Conservation (phyloP, 2,113 vertebrate species). For the Eira barbara region DNA sequence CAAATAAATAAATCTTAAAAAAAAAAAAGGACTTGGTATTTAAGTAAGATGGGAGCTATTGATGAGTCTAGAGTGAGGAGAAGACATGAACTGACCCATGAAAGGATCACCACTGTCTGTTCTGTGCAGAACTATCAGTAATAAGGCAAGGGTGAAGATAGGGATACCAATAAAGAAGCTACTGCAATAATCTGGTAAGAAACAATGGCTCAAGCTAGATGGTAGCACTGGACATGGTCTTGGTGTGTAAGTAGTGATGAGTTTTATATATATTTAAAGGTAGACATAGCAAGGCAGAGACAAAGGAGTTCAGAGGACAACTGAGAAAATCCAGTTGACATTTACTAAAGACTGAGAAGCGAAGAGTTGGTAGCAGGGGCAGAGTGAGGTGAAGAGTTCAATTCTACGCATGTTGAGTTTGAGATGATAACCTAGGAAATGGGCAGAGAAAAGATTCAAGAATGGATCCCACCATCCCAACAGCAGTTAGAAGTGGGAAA, state of each 20-base stretch:
- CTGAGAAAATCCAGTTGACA: background rate
- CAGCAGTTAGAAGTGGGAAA: background rate
- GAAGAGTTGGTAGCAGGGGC: background rate
- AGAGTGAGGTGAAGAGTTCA: background rate
- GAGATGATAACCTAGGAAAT: background rate
- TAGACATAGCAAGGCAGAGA: background rate
- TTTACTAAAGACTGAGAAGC: background rate
- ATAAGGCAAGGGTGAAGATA: background rate
- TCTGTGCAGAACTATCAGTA: background rate
- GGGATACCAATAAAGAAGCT: background rate
- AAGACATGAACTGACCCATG: too few relatives aligned
- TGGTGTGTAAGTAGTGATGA: background rate
- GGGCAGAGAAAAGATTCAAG: background rate
- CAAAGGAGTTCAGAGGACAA: background rate
- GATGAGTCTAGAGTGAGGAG: background rate
- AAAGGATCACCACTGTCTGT: background rate
- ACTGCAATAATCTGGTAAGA: background rate
- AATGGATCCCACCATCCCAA: background rate
- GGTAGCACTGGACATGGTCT: background rate
- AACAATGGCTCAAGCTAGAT: background rate
- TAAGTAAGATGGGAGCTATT: background rate
- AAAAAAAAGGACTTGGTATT: background rate
- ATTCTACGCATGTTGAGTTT: background rate
- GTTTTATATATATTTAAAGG: background rate
- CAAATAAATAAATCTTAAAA: background rate